Conservation (phyloP, 2,113 vertebrate species). For the Lanius ludovicianus region DNA sequence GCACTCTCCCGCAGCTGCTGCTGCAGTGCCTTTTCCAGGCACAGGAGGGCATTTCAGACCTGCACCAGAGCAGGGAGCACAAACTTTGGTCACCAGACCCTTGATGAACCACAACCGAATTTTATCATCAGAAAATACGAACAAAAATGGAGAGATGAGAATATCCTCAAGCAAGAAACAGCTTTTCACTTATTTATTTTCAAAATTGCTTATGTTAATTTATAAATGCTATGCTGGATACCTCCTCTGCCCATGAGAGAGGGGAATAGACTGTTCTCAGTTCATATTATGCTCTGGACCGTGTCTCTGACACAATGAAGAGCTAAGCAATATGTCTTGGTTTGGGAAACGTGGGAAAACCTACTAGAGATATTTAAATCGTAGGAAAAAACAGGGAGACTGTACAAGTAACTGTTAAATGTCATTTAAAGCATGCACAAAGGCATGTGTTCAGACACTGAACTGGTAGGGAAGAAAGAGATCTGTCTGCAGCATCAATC, state of each 20-base stretch:
- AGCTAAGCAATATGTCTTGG: neutral
- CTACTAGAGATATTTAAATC: neutral
- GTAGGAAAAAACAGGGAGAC: neutral
- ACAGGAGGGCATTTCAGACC: constrained; percentile 41
- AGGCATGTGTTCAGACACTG: neutral
- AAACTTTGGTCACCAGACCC: neutral
- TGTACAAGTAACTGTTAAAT: neutral
- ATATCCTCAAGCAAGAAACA: neutral
- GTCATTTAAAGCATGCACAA: neutral
- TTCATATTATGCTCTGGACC: neutral
- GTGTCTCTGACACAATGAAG: neutral
- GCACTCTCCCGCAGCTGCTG: neutral
- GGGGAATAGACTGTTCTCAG: neutral
- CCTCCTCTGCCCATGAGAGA: neutral
- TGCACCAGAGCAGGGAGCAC: neutral
- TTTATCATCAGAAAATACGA: neutral
- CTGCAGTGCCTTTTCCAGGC: constrained; percentile 23
- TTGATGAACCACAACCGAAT: neutral
- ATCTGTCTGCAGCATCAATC: neutral
- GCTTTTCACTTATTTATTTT: neutral
- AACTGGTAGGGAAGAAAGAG: neutral
- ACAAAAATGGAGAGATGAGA: neutral
- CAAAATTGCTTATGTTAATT: neutral
- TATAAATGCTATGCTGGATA: neutral
- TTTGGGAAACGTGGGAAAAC: neutral